Evolutionary conservation across 2,113 vertebrate genomes (phyloP).

Genomic region (Sporophila hypoxantha): DNA sequence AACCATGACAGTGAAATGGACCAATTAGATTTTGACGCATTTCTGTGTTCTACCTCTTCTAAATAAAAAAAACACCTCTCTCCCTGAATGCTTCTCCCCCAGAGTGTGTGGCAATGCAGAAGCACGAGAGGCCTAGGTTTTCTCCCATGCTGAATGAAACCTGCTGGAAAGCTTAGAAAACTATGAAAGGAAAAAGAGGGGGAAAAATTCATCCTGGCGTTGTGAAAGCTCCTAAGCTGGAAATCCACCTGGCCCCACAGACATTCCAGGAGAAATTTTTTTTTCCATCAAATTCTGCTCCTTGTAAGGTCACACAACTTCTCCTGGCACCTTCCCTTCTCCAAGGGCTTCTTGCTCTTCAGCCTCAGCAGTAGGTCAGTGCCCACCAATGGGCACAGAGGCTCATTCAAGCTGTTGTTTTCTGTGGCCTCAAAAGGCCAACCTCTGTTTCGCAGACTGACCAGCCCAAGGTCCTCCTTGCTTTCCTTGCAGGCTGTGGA

Average conservation of each 20-base stretch:
- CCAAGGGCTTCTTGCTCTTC: background rate
- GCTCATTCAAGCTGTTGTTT: background rate
- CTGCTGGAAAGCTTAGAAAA: background rate
- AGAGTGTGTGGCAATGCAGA: background rate
- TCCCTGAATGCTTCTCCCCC: background rate
- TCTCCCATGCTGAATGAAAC: background rate
- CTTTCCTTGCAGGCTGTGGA: background rate
- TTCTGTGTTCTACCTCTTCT: background rate
- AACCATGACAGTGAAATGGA: background rate
- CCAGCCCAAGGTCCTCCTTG: background rate
- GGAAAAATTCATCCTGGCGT: background rate
- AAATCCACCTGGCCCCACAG: background rate
- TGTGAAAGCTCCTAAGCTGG: background rate
- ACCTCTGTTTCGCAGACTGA: background rate
- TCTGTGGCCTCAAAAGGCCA: background rate
- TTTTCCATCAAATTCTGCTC: background rate
- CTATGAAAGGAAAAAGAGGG: background rate
- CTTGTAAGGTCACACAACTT: background rate
- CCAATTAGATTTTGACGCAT: background rate
- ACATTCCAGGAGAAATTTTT: background rate
- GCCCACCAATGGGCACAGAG: background rate
- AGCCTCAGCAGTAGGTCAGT: background rate
- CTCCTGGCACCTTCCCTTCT: background rate
- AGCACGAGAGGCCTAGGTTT: fast-evolving
- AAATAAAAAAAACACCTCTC: background rate